A percentile compares a stretch with the other conserved stretches of the same genome.
phyloP scores from a whole-genome alignment of 2,797 vertebrate genomes.

The Rhabdophis nuchalis region DNA sequence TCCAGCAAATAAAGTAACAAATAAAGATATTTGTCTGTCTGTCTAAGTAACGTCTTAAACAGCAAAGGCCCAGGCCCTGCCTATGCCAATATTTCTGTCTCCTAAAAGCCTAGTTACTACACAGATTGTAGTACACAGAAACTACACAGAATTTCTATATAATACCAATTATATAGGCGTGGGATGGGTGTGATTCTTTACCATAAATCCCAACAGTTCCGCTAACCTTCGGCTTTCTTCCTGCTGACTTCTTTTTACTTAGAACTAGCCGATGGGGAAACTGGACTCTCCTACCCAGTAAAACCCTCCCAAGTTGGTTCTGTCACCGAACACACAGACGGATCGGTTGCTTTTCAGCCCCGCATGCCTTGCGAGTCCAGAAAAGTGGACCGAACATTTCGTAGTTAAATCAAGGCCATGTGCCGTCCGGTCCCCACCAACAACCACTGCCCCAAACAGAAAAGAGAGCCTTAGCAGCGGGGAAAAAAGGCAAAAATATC shows the following conservation, averaged over 20 bases:
- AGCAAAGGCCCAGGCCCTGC: no score
- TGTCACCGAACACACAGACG: not conserved
- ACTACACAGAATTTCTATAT: not conserved
- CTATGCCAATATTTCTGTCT: not conserved
- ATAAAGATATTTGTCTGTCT: no score
- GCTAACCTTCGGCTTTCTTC: not conserved
- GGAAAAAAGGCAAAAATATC: not conserved
- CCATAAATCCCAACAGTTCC: no score
- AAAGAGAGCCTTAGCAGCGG: not conserved
- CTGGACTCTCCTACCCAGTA: no score
- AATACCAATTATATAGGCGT: not conserved
- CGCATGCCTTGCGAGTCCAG: not conserved
- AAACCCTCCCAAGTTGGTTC: not conserved
- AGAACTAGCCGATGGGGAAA: not conserved
- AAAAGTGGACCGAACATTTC: not conserved
- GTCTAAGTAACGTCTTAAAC: not conserved
- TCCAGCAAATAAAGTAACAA: not conserved
- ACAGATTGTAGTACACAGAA: no score
- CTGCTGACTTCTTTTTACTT: not conserved
- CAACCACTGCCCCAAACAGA: not conserved
- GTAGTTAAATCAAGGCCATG: not conserved
- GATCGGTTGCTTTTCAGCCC: not conserved
- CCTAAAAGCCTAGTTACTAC: not conserved
- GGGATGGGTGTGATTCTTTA: not conserved
- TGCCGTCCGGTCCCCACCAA: not conserved